Conservation (phyloP, 2,113 vertebrate genomes). For the Lepus europaeus region DNA sequence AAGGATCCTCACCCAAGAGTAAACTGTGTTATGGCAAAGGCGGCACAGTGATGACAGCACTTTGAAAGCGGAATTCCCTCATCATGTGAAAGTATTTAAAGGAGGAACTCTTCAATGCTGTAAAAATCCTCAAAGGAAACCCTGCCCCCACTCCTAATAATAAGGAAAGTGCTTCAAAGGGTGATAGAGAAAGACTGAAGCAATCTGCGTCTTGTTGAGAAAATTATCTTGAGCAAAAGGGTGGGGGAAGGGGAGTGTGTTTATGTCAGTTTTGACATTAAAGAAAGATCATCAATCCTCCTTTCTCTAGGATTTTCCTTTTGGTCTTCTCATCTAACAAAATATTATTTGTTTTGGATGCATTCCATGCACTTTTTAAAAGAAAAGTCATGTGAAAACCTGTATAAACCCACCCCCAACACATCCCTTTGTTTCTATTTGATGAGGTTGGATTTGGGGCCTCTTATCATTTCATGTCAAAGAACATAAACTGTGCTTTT, state of each 20-base stretch:
- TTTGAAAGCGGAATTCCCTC: slow-evolving; percentile 79
- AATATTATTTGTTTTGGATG: slow-evolving; percentile 87
- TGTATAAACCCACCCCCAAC: slow-evolving; percentile 76
- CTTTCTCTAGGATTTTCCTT: slow-evolving; percentile 84
- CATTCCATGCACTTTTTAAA: slow-evolving; percentile 84
- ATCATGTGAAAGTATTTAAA: slow-evolving; percentile 84
- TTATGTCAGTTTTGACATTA: slow-evolving; percentile 88
- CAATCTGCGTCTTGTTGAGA: slow-evolving; percentile 87
- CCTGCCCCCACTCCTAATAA: slow-evolving; percentile 82
- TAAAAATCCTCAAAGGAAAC: slow-evolving; percentile 86
- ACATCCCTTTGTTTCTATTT: slow-evolving; percentile 78
- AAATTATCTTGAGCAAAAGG: slow-evolving; percentile 86
- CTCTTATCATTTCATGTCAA: slow-evolving; percentile 67
- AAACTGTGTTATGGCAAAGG: slow-evolving; percentile 71
- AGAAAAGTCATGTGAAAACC: slow-evolving; percentile 84
- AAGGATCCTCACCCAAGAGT: slow-evolving; percentile 64
- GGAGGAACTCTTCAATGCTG: slow-evolving; percentile 82
- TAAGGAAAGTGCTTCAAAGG: slow-evolving; percentile 87
- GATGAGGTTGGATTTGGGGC: slow-evolving; percentile 69
- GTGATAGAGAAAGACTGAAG: slow-evolving; percentile 85
- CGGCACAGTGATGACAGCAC: slow-evolving; percentile 77
- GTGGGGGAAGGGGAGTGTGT: slow-evolving; percentile 77
- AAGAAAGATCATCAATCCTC: slow-evolving; percentile 87
- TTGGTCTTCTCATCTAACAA: slow-evolving; percentile 82
- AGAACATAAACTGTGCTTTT: slow-evolving; percentile 35